A percentile compares a stretch with the other conserved stretches of the same genome.
Evolutionary conservation across 2,113 vertebrate species (phyloP).

Genomic region (Hemichromis elongatus): DNA sequence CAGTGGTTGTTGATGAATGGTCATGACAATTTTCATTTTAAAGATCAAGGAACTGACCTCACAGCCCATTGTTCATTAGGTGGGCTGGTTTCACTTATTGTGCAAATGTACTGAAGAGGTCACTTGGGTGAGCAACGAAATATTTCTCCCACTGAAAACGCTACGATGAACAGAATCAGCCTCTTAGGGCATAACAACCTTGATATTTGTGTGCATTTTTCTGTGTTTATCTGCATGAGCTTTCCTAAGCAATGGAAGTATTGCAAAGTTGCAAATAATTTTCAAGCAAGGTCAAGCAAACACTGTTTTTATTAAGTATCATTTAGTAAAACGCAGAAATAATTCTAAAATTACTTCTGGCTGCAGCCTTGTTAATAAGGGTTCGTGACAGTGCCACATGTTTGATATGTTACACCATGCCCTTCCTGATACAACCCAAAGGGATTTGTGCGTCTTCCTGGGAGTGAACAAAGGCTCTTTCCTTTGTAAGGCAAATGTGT

Average conservation of each 20-base stretch:
- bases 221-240: not conserved
- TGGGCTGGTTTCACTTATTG: no score
- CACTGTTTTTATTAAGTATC: not conserved
- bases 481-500: not conserved
- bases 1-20: no score
- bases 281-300: not conserved
- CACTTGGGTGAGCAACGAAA: no score
- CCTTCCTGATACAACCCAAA: not conserved
- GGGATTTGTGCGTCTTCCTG: not conserved
- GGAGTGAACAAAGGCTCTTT: not conserved
- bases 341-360: not conserved
- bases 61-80: no score
- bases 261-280: not conserved
- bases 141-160: no score
- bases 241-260: not conserved
- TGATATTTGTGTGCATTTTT: not conserved
- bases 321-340: not conserved
- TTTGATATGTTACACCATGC: not conserved
- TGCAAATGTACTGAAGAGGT: no score
- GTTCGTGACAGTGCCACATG: fast-evolving
- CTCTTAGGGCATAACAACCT: no score
- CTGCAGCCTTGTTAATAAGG: not conserved
- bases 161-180: no score
- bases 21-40: no score
- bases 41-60: no score